These are phyloP conservation scores for Bungarus multicinctus DNA, from an alignment of 2,113 vertebrate species.

Conservation along the genomic window DNA sequence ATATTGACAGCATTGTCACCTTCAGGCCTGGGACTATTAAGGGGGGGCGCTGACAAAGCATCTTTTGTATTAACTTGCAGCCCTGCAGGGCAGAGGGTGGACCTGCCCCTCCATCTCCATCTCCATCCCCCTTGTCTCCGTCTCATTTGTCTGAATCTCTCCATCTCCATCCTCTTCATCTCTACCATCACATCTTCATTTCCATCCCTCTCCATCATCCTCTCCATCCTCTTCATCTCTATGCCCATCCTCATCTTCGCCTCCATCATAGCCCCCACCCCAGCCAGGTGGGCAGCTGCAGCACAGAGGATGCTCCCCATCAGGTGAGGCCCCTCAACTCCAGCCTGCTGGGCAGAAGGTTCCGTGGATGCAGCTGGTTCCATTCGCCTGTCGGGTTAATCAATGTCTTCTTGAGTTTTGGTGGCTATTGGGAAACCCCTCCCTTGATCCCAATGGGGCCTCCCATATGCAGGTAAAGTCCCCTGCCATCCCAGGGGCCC, in stretches of 20 bases:
- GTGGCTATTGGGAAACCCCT: background rate
- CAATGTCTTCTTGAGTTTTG: background rate
- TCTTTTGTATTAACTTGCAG: background rate
- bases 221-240: background rate
- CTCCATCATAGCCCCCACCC: background rate
- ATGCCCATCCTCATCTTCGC: background rate
- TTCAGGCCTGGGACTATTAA: background rate
- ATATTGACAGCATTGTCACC: background rate
- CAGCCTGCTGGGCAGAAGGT: background rate
- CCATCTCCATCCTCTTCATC: background rate
- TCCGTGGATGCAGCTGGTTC: background rate
- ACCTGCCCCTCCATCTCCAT: background rate
- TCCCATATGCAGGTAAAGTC: background rate
- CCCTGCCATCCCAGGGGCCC: background rate
- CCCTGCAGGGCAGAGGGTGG: background rate
- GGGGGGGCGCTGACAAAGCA: background rate
- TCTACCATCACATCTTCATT: too few species aligned
- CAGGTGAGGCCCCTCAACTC: background rate
- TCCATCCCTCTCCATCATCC: background rate
- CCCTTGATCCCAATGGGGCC: background rate
- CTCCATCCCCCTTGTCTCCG: background rate
- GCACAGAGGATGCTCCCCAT: background rate
- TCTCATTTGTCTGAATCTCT: background rate
- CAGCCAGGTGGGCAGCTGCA: background rate
- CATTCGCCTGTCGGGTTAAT: background rate